These are phyloP conservation scores for Papilio elwesi DNA, from an alignment of 2,888 invertebrate species.

Conservation along the genomic window DNA sequence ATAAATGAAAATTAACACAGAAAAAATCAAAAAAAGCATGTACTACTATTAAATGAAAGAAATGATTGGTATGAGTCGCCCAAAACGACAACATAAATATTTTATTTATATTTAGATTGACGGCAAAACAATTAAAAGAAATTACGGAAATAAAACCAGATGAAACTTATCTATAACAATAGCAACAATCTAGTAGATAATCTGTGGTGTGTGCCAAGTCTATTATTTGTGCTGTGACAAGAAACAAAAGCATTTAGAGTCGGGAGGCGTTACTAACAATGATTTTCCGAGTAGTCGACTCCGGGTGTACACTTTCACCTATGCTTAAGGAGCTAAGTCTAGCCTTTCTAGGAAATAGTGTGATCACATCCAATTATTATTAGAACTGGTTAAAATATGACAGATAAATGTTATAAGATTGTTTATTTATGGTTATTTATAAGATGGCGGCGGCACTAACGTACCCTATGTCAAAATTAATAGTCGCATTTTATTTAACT, in stretches of 20 bases:
- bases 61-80: too few species aligned
- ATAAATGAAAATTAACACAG: too few species aligned
- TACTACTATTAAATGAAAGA: too few species aligned
- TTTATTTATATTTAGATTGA: neutral
- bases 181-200: constrained; percentile 18
- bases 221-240: constrained; percentile 18
- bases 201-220: constrained; percentile 15
- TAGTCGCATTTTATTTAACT: too few species aligned
- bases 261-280: constrained; percentile 34
- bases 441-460: neutral
- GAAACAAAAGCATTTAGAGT: constrained; percentile 28
- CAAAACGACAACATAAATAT: too few species aligned
- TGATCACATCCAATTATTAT: neutral
- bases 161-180: constrained; percentile 1
- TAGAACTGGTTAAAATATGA: neutral
- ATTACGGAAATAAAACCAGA: neutral
- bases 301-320: constrained; percentile 33
- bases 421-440: too few species aligned
- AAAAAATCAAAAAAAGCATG: too few species aligned
- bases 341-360: constrained; percentile 37
- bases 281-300: constrained; percentile 36
- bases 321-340: constrained; percentile 17
- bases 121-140: neutral
- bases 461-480: neutral
- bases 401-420: neutral